Conservation (phyloP, 2,888 invertebrate genomes). For the Conistra vaccinii region DNA sequence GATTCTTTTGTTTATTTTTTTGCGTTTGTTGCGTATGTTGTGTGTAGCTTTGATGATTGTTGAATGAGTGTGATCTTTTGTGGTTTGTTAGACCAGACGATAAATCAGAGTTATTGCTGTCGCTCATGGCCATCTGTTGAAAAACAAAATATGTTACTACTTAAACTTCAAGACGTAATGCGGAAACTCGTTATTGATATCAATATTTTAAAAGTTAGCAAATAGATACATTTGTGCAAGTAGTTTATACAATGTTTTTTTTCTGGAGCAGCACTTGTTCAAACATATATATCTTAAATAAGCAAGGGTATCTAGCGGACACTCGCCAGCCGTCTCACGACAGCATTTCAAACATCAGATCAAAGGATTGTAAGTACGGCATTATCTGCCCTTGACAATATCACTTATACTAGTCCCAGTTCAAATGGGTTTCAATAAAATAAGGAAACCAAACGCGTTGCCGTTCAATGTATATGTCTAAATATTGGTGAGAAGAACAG, state of each 20-base stretch:
- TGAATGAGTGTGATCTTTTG: conserved; percentile 93
- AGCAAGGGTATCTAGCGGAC: conserved; percentile 68
- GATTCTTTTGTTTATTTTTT: conserved; percentile 92
- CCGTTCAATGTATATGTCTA: conserved; percentile 40
- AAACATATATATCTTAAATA: conserved; percentile 70
- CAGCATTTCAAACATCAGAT: conserved; percentile 33
- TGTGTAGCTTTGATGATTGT: conserved; percentile 93
- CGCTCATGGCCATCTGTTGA: conserved; percentile 92
- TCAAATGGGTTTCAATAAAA: conserved; percentile 69
- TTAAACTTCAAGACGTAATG: conserved; percentile 16
- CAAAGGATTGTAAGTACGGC: conserved; percentile 11
- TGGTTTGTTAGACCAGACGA: conserved; percentile 91
- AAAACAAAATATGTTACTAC: conserved; percentile 61
- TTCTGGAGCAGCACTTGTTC: conserved; percentile 70
- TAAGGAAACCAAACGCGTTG: conserved; percentile 42
- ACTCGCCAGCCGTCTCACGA: conserved; percentile 51
- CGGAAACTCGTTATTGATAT: conserved; percentile 4
- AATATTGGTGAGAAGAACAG: conserved; percentile 69
- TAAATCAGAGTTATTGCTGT: conserved; percentile 89
- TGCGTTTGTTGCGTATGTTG: conserved; percentile 91
- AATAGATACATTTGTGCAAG: conserved; percentile 50
- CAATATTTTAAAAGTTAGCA: conserved; percentile 36
- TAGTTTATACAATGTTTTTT: conserved; percentile 61
- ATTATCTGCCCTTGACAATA: conserved; percentile 17
- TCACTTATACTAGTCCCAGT: conserved; percentile 69